Base-by-base conservation (phyloP, 2,888 invertebrate genomes). In the Pasiphila rectangulata region DNA sequence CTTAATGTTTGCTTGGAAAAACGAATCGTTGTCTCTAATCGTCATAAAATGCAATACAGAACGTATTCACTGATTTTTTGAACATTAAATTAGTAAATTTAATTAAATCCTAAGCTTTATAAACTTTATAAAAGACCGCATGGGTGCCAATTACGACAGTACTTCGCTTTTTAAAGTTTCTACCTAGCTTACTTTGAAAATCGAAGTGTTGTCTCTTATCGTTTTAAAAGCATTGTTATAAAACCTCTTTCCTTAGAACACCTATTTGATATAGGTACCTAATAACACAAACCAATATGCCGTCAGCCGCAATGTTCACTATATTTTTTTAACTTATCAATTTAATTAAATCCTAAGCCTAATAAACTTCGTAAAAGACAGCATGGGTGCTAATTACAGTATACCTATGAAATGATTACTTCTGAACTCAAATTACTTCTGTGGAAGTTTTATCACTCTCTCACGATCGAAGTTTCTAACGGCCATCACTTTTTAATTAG, bases 401-500 rank as follows among this genome's bases (percentile, higher is more conserved):
- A 51, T 46, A 67, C 64, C 57, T 65, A 57, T 58, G 48, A 56
- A 32, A 32, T 32, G n/a, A 32, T 32, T 32, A 32, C 17, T 30
- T 30, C 30, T 30, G 16, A 30, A 30, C 57, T 63, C 57, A 66
- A 76, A 70, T 73, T 66, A 75, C 61, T 67, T 65, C 70, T 66
- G 66, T 65, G 63, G 65, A 72, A 67, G 68, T 78, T 82, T 81
- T 77, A 83, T 78, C 78, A 72, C 79, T 79, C 77, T 84, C 85
- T 82, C 83, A 84, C 83, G 83, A 75, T 79, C 72, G 63, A 70
- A 75, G 62, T 73, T 75, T 72, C 73, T 75, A 79, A 79, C 75
- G 77, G 74, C 70, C 72, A 78, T 77, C 75, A 75, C 73, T 75
- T 81, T 80, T 85, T 83, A 85, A 85, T 84, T 83, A 82, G 82